Evolutionary conservation across 2,888 invertebrate species (phyloP).

Genomic region (Hyalella azteca): DNA sequence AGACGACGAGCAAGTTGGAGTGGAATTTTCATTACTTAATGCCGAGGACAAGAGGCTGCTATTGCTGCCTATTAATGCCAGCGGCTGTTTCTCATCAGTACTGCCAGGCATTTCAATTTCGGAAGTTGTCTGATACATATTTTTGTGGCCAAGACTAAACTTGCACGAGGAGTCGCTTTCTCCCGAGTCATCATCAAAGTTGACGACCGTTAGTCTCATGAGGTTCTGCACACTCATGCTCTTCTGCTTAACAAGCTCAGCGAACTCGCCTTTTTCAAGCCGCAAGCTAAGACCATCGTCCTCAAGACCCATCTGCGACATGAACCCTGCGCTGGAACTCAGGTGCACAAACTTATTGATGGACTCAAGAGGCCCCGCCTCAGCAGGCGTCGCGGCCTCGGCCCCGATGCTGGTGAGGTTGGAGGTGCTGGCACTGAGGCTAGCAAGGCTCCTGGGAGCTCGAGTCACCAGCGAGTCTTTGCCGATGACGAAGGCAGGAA

Average conservation of each 20-base stretch:
- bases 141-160: conserved; percentile 5
- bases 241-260: conserved; percentile 72
- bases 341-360: not conserved
- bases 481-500: conserved; percentile 60
- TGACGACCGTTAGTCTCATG: conserved; percentile 72
- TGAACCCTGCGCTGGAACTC: conserved; percentile 33
- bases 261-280: conserved; percentile 68
- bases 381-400: not conserved
- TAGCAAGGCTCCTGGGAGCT: conserved; percentile 43
- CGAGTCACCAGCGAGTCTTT: conserved; percentile 59
- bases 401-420: conserved; percentile 35
- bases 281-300: conserved; percentile 71
- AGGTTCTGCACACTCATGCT: conserved; percentile 73
- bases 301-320: conserved; percentile 62
- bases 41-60: conserved; percentile 10
- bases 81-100: not conserved
- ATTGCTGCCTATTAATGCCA: not conserved
- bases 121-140: not conserved
- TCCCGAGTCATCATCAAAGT: conserved; percentile 64
- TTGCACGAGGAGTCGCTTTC: conserved; percentile 41
- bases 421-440: conserved; percentile 42
- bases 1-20: not conserved
- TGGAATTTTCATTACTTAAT: not conserved
- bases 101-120: not conserved
- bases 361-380: conserved; percentile 14